A percentile compares a stretch with the other conserved stretches of the same genome.
Conservation (phyloP, 64 coral and sea anemone species). For the Catalaphyllia jardinei region DNA sequence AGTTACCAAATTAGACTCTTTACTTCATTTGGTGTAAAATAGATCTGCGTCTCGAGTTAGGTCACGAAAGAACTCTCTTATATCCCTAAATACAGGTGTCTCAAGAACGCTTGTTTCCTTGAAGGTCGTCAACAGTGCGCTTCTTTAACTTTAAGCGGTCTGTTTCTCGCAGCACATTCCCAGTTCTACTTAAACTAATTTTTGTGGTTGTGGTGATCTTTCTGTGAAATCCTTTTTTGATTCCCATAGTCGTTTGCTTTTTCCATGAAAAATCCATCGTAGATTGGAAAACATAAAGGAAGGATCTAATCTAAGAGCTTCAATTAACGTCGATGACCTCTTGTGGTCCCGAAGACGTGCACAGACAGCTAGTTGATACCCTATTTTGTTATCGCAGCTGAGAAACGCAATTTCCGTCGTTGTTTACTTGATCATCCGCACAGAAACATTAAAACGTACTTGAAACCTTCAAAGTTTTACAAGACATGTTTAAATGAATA, state of each 20-base stretch:
- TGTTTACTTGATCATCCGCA: neutral
- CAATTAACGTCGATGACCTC: neutral
- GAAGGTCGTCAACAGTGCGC: neutral
- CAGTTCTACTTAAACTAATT: neutral
- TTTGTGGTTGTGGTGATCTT: neutral
- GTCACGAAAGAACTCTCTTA: neutral
- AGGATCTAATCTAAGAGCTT: constrained; percentile 2
- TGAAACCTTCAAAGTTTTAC: neutral
- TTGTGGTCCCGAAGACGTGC: neutral
- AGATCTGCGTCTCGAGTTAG: neutral
- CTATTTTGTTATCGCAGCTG: neutral
- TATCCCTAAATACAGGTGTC: neutral
- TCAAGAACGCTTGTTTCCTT: neutral
- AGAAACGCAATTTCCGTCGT: neutral
- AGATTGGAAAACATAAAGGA: constrained; percentile 24
- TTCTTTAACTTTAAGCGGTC: neutral
- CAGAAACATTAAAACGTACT: neutral
- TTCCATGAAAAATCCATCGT: neutral
- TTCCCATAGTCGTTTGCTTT: neutral
- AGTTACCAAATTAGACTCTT: neutral
- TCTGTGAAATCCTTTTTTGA: neutral
- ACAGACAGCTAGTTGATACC: neutral
- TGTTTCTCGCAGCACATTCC: neutral
- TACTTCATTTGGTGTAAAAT: neutral
- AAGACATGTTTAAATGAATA: neutral